These are phyloP conservation scores for Drosophila nigrodunni DNA, from an alignment of 1,140 invertebrate species.

Conservation along the genomic window DNA sequence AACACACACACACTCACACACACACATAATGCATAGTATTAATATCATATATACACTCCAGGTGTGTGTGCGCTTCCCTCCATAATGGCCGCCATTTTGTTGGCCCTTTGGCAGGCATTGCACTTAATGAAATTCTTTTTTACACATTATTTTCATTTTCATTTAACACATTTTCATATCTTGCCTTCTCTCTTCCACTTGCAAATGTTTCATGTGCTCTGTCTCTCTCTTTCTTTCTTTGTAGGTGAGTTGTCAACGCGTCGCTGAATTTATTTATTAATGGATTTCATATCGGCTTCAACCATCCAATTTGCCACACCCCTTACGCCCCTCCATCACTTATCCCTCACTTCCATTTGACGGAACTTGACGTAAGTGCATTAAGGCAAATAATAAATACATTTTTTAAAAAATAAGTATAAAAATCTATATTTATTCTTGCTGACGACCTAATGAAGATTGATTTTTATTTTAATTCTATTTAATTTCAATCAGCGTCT, in stretches of 20 bases:
- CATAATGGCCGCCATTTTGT: slow-evolving; percentile 71
- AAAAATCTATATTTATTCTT: neutral
- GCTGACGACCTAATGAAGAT: slow-evolving; percentile 36
- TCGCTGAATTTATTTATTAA: slow-evolving; percentile 74
- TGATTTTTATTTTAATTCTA: neutral
- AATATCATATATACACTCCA: slow-evolving; percentile 32
- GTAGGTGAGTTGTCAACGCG: slow-evolving; percentile 70
- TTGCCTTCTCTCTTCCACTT: slow-evolving; percentile 15
- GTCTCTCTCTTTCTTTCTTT: slow-evolving; percentile 45
- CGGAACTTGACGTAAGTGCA: slow-evolving; percentile 51
- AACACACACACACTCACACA: slow-evolving; percentile 58
- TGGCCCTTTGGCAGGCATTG: slow-evolving; percentile 54
- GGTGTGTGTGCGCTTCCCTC: slow-evolving; percentile 12
- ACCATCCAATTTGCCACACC: neutral
- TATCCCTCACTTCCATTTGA: neutral
- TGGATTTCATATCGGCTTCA: slow-evolving; percentile 66
- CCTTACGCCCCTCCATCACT: neutral
- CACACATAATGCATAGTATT: slow-evolving; percentile 28
- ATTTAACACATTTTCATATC: slow-evolving; percentile 31
- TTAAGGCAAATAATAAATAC: slow-evolving; percentile 37
- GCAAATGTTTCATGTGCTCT: neutral
- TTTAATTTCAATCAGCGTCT: slow-evolving; percentile 6
- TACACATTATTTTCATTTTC: slow-evolving; percentile 31
- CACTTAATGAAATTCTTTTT: slow-evolving; percentile 77
- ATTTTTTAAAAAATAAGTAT: neutral